Base-by-base conservation (phyloP, 2,113 vertebrate genomes). In the Nycticryphes semicollaris region DNA sequence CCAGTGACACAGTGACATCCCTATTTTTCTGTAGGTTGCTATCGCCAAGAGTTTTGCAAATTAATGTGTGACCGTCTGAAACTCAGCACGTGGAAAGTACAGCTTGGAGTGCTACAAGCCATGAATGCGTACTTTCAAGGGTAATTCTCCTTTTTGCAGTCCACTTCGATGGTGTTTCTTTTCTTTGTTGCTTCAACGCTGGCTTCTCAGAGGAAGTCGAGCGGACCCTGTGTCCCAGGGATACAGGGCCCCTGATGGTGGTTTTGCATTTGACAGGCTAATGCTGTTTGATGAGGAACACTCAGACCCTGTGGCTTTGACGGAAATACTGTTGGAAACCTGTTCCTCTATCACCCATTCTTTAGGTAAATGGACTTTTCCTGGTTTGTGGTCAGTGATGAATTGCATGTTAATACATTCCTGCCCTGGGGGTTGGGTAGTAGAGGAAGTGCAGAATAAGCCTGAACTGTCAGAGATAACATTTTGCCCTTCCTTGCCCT, bases 41-140 rank as follows among this genome's bases (percentile, higher is more conserved):
- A 99, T 85, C 98, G 98, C 84, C 95, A 97, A 68, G 99, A 99
- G 60, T 96, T 99, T 37, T 99, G 99, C 95, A 98, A 97, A 74
- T 75, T 99, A 63, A 99, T 99, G 99, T 99, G 99, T 89, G 98
- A 99, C 25, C 98, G 98, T 68, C 97, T 99, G 83, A 99, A 99
- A 86, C 98, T 99, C 70, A 99, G 99, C 98, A 99, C 99, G 0
- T 99, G 99, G 99, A 99, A 98, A 73, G 99, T 99, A 25, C 99
- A 99, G 96, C 98, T 99, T 2, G 98, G 97, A 47, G 99, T 99
- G 35, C 97, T 99, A 3, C 99, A 99, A 89, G 98, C 98, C 64
- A 99, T 99, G 99, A 99, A 99, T 89, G 97, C 98, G 22, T 99
- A 98, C 97, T 99, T 99, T 96, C 98, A 99, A 96, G 98, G 98